phyloP scores from a whole-genome alignment of 2,113 vertebrate species.

The Hippocampus guttulatus region DNA sequence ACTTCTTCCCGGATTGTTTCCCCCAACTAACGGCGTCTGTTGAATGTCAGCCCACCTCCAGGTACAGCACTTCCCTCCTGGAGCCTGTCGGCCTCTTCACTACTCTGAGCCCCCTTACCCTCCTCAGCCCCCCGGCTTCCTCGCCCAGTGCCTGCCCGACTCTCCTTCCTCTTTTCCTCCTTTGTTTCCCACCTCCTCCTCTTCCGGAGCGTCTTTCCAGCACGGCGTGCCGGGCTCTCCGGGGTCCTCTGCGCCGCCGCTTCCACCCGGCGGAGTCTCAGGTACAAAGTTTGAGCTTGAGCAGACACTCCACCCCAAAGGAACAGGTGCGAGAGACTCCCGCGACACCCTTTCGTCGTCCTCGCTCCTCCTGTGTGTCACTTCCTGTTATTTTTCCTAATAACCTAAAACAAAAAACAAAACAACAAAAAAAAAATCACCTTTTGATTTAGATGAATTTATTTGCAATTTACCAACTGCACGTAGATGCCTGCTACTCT shows the following conservation, averaged over 20 bases:
- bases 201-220: constrained; percentile 82
- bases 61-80: constrained; percentile 80
- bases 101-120: constrained; percentile 70
- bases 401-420: neutral
- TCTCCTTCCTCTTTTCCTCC: constrained; percentile 54
- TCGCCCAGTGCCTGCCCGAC: constrained; percentile 55
- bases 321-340: neutral
- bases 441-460: neutral
- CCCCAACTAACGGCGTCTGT: constrained; percentile 53
- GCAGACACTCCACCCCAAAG: constrained; percentile 82
- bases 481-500: too few relatives aligned
- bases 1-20: neutral
- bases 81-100: constrained; percentile 83
- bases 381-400: neutral
- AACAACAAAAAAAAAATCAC: neutral
- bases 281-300: constrained; percentile 84
- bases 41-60: constrained; percentile 81
- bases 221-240: constrained; percentile 89
- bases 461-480: too few relatives aligned
- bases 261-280: constrained; percentile 81
- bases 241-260: constrained; percentile 77
- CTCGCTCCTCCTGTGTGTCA: neutral
- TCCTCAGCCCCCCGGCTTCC: constrained; percentile 65
- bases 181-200: constrained; percentile 49
- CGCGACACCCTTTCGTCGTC: neutral